Base-by-base conservation (phyloP, 2,797 vertebrate genomes). In the Champsocephalus gunnari region DNA sequence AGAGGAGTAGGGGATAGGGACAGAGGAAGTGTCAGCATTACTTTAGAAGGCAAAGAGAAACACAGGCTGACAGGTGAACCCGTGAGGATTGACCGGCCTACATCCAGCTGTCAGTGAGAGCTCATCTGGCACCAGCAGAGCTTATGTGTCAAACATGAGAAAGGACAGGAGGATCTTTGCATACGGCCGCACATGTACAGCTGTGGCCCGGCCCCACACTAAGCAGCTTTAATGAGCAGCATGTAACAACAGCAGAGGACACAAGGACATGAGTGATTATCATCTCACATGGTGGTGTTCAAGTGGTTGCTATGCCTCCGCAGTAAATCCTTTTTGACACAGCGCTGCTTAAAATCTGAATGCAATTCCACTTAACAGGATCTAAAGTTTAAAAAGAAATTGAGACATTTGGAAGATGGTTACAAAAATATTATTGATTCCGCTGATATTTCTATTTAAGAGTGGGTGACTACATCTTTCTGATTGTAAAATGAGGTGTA, bases 31-130 rank as follows among this genome's bases (percentile, higher is more conserved):
- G 94, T 94, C 94, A 94, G 79, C 53, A 51, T 88, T 82, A 88
- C 83, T 95, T 94, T 94, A 87, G 88, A 87, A 84, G 66, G 84
- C 62, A 72, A 82, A 87, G 80, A 89, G 92, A 93, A 93, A 95
- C 90, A 19, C 57, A 66, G 89, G 82, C 89, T 95, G 95, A 96
- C 95, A 95, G 94, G 89, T 93, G 92, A 92, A 90, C 94, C 92
- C 93, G 53, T 73, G 93, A 94, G 94, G 91, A 94, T 94, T 92
- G 93, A 93, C 90, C 91, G 73, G 93, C 90, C 88, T 89, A 86
- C 89, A 93, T 94, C 92, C 91, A 93, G 92, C 92, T 94, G 93
- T 95, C 95, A 93, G 84, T 11, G 73, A 90, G 89, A 93, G 84
- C 92, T 92, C 93, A 92, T 94, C 93, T 92, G 90, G 92, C 91